phyloP scores from a whole-genome alignment of 2,797 vertebrate genomes.

The Alosa sapidissima region DNA sequence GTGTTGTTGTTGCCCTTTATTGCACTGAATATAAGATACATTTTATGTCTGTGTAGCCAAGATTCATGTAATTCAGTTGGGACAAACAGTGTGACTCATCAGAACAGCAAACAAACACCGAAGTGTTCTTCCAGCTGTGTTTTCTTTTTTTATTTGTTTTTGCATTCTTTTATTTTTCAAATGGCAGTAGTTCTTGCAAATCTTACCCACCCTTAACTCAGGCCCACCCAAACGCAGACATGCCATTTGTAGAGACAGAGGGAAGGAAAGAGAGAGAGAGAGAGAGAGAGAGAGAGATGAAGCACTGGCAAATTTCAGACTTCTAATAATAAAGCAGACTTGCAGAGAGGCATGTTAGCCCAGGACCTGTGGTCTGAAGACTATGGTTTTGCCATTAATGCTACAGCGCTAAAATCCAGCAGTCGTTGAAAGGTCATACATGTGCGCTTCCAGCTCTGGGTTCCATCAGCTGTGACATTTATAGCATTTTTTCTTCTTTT shows the following conservation, averaged over 20 bases:
- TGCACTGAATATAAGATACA: not conserved
- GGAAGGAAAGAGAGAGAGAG: not conserved
- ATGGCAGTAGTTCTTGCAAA: not conserved
- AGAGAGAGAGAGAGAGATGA: not conserved
- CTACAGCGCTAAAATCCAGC: slow-evolving; percentile 45
- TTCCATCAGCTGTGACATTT: slow-evolving; percentile 72
- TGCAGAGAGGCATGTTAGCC: slow-evolving; percentile 37
- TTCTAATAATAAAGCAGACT: slow-evolving; percentile 23
- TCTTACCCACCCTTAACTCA: slow-evolving; percentile 31
- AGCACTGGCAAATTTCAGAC: slow-evolving; percentile 39
- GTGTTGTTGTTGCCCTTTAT: not conserved
- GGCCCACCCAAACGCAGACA: not conserved
- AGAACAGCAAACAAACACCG: not conserved
- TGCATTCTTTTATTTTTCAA: not conserved
- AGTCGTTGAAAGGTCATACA: slow-evolving; percentile 62
- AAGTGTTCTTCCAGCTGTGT: not conserved
- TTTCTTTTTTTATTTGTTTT: not conserved
- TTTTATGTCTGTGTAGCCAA: not conserved
- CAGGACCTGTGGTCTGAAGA: slow-evolving; percentile 50
- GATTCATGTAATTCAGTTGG: not conserved
- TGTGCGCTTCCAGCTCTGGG: slow-evolving; percentile 64
- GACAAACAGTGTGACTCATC: not conserved
- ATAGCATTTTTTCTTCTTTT: slow-evolving; percentile 61
- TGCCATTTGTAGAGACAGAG: not conserved
- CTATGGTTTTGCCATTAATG: slow-evolving; percentile 59